Evolutionary conservation across 2,888 invertebrate species (phyloP).

Genomic region (Drosophila bunnanda): DNA sequence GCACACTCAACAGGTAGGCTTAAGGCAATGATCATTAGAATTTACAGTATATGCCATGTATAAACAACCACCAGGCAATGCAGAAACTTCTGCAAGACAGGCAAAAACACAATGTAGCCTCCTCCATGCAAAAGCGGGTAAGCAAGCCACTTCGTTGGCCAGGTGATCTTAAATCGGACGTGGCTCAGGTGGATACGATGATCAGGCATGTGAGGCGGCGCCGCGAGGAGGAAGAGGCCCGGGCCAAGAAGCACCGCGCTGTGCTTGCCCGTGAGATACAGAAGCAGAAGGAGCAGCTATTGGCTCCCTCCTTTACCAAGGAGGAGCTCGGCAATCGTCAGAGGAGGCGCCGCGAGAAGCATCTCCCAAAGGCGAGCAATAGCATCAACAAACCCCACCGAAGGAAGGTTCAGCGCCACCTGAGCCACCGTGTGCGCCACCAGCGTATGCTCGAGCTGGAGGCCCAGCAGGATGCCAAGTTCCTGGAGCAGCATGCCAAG

Average conservation of each 20-base stretch:
- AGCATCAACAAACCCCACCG: conserved; percentile 23
- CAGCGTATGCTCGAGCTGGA: conserved; percentile 53
- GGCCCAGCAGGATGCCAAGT: conserved; percentile 55
- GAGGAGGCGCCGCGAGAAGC: conserved; percentile 7
- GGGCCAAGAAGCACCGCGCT: conserved; percentile 17
- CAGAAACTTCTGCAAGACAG: conserved; percentile 24
- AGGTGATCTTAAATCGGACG: not conserved
- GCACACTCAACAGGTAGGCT: conserved; percentile 86
- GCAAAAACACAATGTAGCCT: not conserved
- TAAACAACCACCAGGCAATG: not conserved
- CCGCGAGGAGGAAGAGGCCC: conserved; percentile 19
- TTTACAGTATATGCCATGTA: not conserved
- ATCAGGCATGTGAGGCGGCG: not conserved
- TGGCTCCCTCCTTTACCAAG: conserved; percentile 9
- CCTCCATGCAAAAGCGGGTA: not conserved
- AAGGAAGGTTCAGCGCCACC: conserved; percentile 25
- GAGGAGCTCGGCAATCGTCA: conserved; percentile 30
- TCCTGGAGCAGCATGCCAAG: conserved; percentile 41
- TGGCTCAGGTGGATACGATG: not conserved
- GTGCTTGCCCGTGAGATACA: conserved; percentile 39
- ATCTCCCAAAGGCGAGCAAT: conserved; percentile 8
- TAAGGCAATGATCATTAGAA: not conserved
- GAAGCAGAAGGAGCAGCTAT: conserved; percentile 28
- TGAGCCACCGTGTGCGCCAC: conserved; percentile 12
- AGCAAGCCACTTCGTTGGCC: not conserved